phyloP scores from a whole-genome alignment of 1,140 invertebrate species.

The Heliconius himera region DNA sequence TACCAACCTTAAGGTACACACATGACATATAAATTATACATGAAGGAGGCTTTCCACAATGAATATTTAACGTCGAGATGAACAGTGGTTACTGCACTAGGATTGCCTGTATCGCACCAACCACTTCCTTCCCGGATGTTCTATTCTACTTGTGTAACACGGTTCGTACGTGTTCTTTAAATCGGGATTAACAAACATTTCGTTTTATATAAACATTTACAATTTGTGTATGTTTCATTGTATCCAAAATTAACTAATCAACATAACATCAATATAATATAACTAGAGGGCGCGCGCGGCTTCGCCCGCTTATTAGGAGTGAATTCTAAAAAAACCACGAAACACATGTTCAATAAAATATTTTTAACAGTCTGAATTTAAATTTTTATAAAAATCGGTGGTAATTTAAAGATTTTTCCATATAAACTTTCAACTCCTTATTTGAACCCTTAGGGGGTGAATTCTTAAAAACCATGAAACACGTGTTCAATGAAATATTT shows the following conservation, averaged over 20 bases:
- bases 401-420: too few species aligned
- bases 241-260: too few species aligned
- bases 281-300: too few species aligned
- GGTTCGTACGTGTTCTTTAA: background rate
- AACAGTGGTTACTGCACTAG: constrained; percentile 1
- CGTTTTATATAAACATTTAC: background rate
- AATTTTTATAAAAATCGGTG: too few species aligned
- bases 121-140: constrained; percentile 7
- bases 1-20: background rate
- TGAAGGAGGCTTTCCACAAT: background rate
- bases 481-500: too few species aligned
- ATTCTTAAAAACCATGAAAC: too few species aligned
- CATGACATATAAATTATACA: background rate
- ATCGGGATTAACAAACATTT: background rate
- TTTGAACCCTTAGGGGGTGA: too few species aligned
- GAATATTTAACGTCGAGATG: constrained; percentile 3
- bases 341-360: too few species aligned
- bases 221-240: background rate
- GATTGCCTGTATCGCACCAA: background rate
- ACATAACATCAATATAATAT: background rate
- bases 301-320: too few species aligned
- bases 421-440: too few species aligned
- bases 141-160: background rate
- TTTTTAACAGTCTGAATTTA: too few species aligned
- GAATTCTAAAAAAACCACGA: too few species aligned